Conservation (phyloP, 2,113 vertebrate species). For the Micronycteris hirsuta region DNA sequence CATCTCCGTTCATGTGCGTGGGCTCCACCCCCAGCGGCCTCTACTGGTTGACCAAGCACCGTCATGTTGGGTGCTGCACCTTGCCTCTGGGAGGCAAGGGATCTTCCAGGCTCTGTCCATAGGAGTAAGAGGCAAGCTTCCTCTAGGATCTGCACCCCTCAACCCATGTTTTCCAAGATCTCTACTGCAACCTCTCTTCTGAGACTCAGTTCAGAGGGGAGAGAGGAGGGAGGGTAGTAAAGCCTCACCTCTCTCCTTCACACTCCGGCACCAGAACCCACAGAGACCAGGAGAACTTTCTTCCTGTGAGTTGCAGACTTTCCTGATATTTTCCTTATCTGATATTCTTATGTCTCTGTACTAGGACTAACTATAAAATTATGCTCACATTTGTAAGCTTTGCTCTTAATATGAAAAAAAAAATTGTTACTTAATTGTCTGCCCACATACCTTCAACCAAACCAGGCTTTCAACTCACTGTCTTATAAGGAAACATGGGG, state of each 20-base stretch:
- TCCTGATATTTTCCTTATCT: neutral
- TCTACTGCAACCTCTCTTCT: neutral
- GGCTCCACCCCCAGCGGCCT: no score
- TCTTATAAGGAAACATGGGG: neutral
- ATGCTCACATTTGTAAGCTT: conserved; percentile 16
- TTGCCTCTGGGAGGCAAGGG: fast-evolving
- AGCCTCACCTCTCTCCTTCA: neutral
- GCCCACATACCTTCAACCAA: neutral
- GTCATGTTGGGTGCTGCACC: fast-evolving
- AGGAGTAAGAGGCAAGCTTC: neutral
- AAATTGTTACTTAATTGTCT: neutral
- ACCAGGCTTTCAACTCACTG: neutral
- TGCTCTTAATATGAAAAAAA: conserved; percentile 21
- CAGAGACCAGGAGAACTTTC: neutral
- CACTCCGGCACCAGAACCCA: neutral
- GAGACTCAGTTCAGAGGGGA: neutral
- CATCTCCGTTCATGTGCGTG: neutral
- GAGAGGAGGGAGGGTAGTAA: no score
- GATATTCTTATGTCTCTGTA: neutral
- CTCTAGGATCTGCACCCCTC: neutral
- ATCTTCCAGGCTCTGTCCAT: neutral
- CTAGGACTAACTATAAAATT: neutral
- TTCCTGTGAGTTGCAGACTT: neutral
- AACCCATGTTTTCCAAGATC: neutral
- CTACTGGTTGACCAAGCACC: neutral